phyloP scores from a whole-genome alignment of 2,888 invertebrate genomes.

The Scaptomyza parva region DNA sequence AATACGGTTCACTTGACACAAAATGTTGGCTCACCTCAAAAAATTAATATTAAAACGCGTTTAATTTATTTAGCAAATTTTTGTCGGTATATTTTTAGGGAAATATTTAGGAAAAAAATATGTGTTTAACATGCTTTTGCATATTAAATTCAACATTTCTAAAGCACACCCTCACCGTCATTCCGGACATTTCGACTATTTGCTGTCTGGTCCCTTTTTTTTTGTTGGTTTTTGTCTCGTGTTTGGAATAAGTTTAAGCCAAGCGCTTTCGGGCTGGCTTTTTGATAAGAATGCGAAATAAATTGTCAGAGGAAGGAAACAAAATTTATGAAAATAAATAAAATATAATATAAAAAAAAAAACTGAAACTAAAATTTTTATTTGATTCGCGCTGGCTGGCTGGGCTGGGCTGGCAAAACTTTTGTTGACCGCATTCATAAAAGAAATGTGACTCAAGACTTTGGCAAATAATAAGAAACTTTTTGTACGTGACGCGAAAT shows the following conservation, averaged over 20 bases:
- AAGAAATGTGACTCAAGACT: slow-evolving; percentile 53
- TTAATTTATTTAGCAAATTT: slow-evolving; percentile 34
- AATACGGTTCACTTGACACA: not conserved
- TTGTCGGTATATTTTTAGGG: slow-evolving; percentile 21
- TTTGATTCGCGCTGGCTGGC: slow-evolving; percentile 32
- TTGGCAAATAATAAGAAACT: slow-evolving; percentile 61
- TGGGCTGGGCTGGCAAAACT: slow-evolving; percentile 20
- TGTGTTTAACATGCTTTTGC: slow-evolving; percentile 60
- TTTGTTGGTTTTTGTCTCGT: slow-evolving; percentile 2
- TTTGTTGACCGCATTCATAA: slow-evolving; percentile 52
- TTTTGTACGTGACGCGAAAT: slow-evolving; percentile 38
- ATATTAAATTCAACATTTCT: slow-evolving; percentile 60
- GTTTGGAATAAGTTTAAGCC: slow-evolving; percentile 44
- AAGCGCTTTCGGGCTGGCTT: slow-evolving; percentile 12
- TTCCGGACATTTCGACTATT: slow-evolving; percentile 50
- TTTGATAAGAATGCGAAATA: slow-evolving; percentile 72
- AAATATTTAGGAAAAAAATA: not conserved
- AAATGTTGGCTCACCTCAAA: slow-evolving; percentile 12
- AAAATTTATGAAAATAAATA: slow-evolving; percentile 68
- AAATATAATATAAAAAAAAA: slow-evolving; percentile 39
- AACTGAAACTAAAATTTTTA: slow-evolving; percentile 62
- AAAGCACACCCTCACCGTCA: slow-evolving; percentile 25
- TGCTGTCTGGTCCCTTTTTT: slow-evolving; percentile 38
- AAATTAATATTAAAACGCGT: not conserved
- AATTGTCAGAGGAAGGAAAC: slow-evolving; percentile 57